Conservation (phyloP, 1,140 invertebrate species). For the Oncopeltus fasciatus region DNA sequence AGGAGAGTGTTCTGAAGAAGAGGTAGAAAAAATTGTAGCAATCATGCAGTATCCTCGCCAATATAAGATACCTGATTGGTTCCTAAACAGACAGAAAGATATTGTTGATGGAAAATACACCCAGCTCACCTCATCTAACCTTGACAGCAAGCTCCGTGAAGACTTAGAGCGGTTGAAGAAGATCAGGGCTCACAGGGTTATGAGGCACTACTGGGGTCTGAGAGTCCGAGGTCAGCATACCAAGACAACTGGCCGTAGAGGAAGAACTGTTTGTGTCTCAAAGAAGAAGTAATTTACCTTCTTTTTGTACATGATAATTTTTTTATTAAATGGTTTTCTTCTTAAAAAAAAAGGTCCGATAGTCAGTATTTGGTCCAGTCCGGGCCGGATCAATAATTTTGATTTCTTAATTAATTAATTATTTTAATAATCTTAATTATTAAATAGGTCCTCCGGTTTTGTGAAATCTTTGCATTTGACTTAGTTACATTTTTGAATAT, state of each 20-base stretch:
- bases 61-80: conserved; percentile 99
- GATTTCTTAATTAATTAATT: no score
- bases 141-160: conserved; percentile 94
- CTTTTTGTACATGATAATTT: no score
- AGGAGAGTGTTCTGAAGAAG: conserved; percentile 95
- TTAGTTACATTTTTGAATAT: no score
- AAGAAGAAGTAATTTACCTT: conserved; percentile 98
- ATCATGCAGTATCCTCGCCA: conserved; percentile 95
- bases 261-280: conserved; percentile 96
- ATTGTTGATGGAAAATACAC: conserved; percentile 96
- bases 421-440: no score
- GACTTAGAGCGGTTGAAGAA: conserved; percentile 96
- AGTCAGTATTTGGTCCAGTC: no score
- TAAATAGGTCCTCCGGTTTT: no score
- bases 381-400: no score
- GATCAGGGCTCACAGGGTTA: conserved; percentile 86
- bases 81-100: conserved; percentile 98
- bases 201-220: conserved; percentile 95
- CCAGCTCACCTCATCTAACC: conserved; percentile 71
- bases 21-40: conserved; percentile 94
- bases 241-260: conserved; percentile 93
- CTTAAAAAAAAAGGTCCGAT: no score
- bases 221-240: conserved; percentile 96
- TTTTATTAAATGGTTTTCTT: no score
- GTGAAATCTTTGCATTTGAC: no score